Conservation (phyloP, 2,113 vertebrate genomes). For the Festucalex cinctus region DNA sequence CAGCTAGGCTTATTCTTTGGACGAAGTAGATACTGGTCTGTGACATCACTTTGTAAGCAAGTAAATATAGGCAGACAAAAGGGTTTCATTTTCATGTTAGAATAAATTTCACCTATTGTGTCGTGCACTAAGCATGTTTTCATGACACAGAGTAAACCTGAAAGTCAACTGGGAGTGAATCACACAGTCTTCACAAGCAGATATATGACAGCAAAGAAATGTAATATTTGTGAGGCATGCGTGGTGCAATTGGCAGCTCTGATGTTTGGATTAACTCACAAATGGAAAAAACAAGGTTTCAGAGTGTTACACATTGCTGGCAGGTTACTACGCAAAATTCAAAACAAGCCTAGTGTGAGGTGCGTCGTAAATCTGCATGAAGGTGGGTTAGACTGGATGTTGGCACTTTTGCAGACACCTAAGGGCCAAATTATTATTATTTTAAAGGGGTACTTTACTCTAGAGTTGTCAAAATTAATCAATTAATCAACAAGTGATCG, state of each 20-base stretch:
- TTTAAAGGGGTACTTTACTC: too few relatives aligned
- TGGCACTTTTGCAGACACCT: too few relatives aligned
- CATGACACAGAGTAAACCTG: background rate
- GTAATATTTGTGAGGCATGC: background rate
- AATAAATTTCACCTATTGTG: too few relatives aligned
- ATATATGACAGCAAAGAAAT: background rate
- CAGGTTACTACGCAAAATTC: background rate
- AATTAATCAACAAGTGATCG: too few relatives aligned
- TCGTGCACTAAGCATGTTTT: background rate
- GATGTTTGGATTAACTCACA: background rate
- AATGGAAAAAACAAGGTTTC: slow-evolving; percentile 13
- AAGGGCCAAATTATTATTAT: too few relatives aligned
- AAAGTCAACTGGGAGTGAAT: background rate
- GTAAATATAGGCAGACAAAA: background rate
- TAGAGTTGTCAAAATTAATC: too few relatives aligned
- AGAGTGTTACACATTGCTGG: slow-evolving; percentile 3
- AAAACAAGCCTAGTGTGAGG: too few relatives aligned
- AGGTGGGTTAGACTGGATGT: too few relatives aligned
- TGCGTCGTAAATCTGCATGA: too few relatives aligned
- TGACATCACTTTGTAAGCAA: background rate
- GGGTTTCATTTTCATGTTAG: too few relatives aligned
- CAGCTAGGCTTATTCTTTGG: background rate
- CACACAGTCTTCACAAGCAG: background rate
- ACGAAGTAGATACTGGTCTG: background rate
- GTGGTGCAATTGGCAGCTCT: slow-evolving; percentile 4